Conservation (phyloP, 2,113 vertebrate genomes). For the Nycticryphes semicollaris region DNA sequence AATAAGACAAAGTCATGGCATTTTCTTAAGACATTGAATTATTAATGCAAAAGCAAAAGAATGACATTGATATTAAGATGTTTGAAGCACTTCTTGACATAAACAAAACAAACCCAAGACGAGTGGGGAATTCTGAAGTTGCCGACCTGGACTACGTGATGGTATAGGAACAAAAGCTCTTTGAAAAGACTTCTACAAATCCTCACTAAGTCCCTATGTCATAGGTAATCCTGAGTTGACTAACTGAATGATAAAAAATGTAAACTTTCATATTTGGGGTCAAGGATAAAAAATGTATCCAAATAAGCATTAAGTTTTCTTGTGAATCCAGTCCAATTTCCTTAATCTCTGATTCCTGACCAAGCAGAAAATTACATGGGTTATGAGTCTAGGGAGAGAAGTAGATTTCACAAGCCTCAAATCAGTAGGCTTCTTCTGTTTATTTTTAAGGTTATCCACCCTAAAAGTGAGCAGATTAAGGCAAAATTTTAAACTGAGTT, state of each 20-base stretch:
- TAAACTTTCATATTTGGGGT: neutral
- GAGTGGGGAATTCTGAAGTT: neutral
- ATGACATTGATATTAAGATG: neutral
- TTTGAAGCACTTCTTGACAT: neutral
- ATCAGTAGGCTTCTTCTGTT: neutral
- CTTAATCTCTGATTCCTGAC: neutral
- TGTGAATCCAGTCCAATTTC: neutral
- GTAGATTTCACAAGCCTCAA: neutral
- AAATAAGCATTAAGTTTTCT: neutral
- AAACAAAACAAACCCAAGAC: neutral
- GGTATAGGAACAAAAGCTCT: neutral
- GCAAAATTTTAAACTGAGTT: neutral
- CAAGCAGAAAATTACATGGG: neutral
- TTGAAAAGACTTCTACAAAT: slow-evolving; percentile 20
- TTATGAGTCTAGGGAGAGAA: neutral
- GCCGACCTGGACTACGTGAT: neutral
- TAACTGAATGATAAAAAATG: slow-evolving; percentile 13
- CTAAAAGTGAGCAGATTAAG: neutral
- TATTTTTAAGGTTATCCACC: neutral
- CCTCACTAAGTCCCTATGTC: neutral
- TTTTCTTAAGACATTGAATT: neutral
- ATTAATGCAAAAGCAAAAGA: neutral
- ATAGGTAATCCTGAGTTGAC: neutral
- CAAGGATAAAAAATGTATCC: neutral
- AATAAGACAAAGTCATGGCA: neutral